Base-by-base conservation (phyloP, 1,140 invertebrate genomes). In the Helicorthomorpha holstii region DNA sequence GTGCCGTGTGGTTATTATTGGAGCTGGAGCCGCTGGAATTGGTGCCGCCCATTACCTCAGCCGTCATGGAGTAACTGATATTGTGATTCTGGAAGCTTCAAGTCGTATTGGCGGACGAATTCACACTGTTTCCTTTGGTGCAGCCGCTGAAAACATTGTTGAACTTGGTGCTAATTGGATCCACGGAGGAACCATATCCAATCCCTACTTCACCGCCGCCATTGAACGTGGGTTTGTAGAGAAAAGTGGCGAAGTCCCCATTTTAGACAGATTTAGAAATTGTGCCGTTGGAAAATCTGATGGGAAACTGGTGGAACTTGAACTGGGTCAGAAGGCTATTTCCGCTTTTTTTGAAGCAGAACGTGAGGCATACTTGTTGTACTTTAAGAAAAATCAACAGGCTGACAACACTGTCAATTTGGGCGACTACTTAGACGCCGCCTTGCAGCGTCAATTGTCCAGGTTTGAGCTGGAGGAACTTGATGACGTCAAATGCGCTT, bases 81-180 rank as follows among this genome's bases (percentile, higher is more conserved):
- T 83, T 52, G 72, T 74, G 0, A 66, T 85, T 41, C 63, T 85
- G 22, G 82, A 85, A 70, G 81, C 82, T 12, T 79, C 79, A 34
- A 78, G 83, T 60, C 76, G 81, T 73, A 73, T 75, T 34, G 81
- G 82, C 29, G 82, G 82, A 48, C 68, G 82, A 54, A 79, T 84
- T 21, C 79, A 80, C 63, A 82, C 81, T 0, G 80, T 79, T 58
- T 79, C 77, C 73, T 66, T 83, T 23, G 80, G 80, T 26, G 16
- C 23, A 4, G 3, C 14, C 2, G 7, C 34, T 44, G 80, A 83
- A 54, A 72, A 77, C 0, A 74, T 80, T 3, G 77, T 80, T 12
- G 81, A 85, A 66, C 73, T 83, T 70, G 82, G 81, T 0, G 79
- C 80, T 1, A 71, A 75, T 45, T 77, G 71, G 70, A 78, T 81